These are phyloP conservation scores for Manis javanica DNA, from an alignment of 2,797 vertebrate species.

Conservation along the genomic window DNA sequence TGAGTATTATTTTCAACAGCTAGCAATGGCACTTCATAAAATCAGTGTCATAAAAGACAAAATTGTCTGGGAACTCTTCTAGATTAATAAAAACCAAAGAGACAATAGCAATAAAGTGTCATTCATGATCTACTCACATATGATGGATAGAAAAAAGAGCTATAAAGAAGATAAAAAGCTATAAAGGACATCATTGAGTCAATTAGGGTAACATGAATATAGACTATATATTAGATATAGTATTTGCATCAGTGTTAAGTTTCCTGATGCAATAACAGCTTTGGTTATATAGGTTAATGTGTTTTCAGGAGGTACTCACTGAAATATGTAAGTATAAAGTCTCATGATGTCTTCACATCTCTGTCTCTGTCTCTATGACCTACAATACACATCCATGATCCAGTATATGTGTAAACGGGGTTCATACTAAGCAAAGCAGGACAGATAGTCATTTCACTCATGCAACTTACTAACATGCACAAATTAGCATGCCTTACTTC, in stretches of 20 bases:
- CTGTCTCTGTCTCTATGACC: background rate
- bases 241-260: background rate
- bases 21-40: background rate
- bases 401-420: background rate
- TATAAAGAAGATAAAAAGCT: background rate
- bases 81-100: background rate
- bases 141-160: background rate
- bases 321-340: background rate
- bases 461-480: background rate
- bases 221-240: background rate
- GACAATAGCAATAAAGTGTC: background rate
- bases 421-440: background rate
- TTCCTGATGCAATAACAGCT: background rate
- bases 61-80: background rate
- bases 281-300: background rate
- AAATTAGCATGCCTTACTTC: background rate
- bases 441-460: background rate
- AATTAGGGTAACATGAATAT: background rate
- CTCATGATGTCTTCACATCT: background rate
- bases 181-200: background rate
- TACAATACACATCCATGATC: fast-evolving
- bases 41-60: background rate
- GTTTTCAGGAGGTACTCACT: background rate
- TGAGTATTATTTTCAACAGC: too few species aligned
- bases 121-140: background rate